These are phyloP conservation scores for Callionymus lyra DNA, from an alignment of 2,113 vertebrate species.

Conservation along the genomic window DNA sequence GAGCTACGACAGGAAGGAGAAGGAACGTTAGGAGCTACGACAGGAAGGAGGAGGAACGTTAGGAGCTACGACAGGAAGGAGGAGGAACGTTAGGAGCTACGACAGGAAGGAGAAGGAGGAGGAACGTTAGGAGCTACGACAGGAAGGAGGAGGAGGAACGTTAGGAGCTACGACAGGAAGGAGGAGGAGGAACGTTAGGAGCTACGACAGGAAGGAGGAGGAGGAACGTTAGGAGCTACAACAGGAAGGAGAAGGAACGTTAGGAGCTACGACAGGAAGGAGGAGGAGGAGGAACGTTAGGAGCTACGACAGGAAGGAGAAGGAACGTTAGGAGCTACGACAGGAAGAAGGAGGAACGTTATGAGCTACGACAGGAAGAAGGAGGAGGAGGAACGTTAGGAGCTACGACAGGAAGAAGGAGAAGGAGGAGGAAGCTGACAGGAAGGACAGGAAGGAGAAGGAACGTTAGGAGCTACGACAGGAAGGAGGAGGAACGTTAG, in stretches of 20 bases:
- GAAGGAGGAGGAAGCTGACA: too few relatives aligned
- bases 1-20: slow-evolving; percentile 8
- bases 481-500: neutral
- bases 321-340: neutral
- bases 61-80: slow-evolving; percentile 19
- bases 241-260: too few relatives aligned
- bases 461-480: slow-evolving; percentile 30
- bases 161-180: slow-evolving; percentile 11
- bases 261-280: slow-evolving; percentile 13
- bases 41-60: too few relatives aligned
- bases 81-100: slow-evolving; percentile 42
- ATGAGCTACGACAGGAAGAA: slow-evolving; percentile 18
- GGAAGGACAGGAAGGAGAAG: slow-evolving; percentile 39
- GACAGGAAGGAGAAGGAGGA: neutral
- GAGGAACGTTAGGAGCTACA: neutral
- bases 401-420: too few relatives aligned
- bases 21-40: neutral
- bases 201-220: slow-evolving; percentile 3
- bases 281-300: slow-evolving; percentile 44
- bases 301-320: slow-evolving; percentile 8
- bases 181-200: slow-evolving; percentile 45
- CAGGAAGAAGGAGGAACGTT: too few relatives aligned
- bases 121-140: neutral
- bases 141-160: too few relatives aligned
- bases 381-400: neutral